Evolutionary conservation across 2,888 invertebrate genomes (phyloP).

Genomic region (Halocaridina rubra): DNA sequence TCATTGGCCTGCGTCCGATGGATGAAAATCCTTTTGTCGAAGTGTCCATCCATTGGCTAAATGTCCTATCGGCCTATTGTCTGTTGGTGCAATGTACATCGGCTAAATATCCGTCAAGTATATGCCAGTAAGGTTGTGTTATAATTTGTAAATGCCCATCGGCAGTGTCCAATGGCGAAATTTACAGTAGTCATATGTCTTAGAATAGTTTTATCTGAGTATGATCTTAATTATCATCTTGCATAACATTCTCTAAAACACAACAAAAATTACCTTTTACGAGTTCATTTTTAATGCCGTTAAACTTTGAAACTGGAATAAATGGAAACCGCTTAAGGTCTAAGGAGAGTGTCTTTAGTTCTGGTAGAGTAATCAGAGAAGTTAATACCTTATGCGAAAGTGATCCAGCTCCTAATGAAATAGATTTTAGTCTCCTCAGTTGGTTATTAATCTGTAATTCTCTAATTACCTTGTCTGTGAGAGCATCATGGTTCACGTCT

Average conservation of each 20-base stretch:
- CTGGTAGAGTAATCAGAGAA: not conserved
- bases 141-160: no score
- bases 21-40: no score
- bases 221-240: not conserved
- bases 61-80: no score
- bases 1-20: no score
- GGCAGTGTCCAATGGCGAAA: no score
- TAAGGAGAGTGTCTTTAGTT: not conserved
- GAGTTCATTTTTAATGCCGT: not conserved
- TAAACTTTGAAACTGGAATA: not conserved
- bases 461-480: slow-evolving; percentile 11
- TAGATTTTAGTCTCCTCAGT: not conserved
- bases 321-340: slow-evolving; percentile 11
- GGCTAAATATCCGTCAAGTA: no score
- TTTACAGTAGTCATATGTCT: no score
- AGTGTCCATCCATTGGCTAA: no score
- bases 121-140: no score
- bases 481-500: slow-evolving; percentile 15
- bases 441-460: slow-evolving; percentile 1
- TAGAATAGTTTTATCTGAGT: not conserved
- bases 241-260: not conserved
- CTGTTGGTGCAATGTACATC: no score
- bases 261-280: slow-evolving; percentile 2
- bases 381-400: not conserved
- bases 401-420: slow-evolving; percentile 16